Conservation (phyloP, 2,888 invertebrate genomes). For the Odontothrips loti region DNA sequence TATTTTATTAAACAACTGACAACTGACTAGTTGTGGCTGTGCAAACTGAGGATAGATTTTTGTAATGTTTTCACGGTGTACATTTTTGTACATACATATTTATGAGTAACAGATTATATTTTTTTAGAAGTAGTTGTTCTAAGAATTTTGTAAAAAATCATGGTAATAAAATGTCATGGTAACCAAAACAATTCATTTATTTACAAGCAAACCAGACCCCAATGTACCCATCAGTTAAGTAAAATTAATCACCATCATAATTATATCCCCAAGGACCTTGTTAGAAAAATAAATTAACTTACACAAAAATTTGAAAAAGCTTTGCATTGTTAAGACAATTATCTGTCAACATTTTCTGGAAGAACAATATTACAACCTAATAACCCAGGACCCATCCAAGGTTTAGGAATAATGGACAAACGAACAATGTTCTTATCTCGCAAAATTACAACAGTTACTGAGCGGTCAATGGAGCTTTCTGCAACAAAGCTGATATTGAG, state of each 20-base stretch:
- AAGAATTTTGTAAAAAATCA: neutral
- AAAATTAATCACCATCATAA: too few relatives aligned
- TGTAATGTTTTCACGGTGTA: too few relatives aligned
- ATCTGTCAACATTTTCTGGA: constrained; percentile 48
- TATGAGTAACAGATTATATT: neutral
- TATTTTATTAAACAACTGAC: too few relatives aligned
- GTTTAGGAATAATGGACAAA: constrained; percentile 62
- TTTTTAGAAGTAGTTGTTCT: constrained; percentile 8
- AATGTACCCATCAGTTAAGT: too few relatives aligned
- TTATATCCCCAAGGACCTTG: too few relatives aligned
- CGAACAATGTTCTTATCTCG: constrained; percentile 52
- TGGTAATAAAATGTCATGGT: neutral
- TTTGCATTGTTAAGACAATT: too few relatives aligned
- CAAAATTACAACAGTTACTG: constrained; percentile 42
- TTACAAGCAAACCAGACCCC: neutral
- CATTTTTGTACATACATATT: too few relatives aligned
- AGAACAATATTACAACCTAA: constrained; percentile 67
- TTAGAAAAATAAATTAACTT: too few relatives aligned
- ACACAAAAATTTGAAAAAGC: too few relatives aligned
- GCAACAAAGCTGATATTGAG: constrained; percentile 67
- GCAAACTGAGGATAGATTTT: too few relatives aligned
- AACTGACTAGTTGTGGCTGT: too few relatives aligned
- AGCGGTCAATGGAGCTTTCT: constrained; percentile 44
- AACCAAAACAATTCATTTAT: neutral
- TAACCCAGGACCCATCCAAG: constrained; percentile 74